Evolutionary conservation across 2,888 invertebrate genomes (phyloP).

Genomic region (Patella ulyssiponensis): DNA sequence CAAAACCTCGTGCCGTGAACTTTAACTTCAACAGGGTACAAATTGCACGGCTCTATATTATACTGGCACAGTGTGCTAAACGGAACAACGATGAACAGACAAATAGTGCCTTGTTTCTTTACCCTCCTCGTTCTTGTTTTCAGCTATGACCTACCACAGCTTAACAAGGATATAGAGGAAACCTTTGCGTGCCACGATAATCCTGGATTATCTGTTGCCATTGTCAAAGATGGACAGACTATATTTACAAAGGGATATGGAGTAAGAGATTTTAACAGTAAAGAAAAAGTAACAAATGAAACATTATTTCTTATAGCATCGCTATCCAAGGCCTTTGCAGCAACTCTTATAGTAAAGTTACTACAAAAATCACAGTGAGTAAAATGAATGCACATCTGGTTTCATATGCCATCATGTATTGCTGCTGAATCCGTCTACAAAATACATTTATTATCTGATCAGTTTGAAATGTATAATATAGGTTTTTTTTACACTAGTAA

Average conservation of each 20-base stretch:
- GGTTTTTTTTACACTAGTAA: too few species aligned
- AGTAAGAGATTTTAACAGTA: conserved; percentile 27
- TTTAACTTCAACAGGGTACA: too few species aligned
- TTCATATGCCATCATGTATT: too few species aligned
- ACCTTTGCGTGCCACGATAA: conserved; percentile 32
- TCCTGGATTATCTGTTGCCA: conserved; percentile 42
- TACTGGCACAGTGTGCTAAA: too few species aligned
- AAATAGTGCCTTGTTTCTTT: too few species aligned
- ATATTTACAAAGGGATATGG: conserved; percentile 44
- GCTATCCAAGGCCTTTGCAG: conserved; percentile 49
- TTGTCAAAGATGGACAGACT: conserved; percentile 42
- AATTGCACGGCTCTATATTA: too few species aligned
- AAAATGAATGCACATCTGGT: not conserved
- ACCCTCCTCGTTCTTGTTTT: too few species aligned
- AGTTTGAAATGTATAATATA: too few species aligned
- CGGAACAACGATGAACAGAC: too few species aligned
- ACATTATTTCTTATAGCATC: conserved; percentile 52
- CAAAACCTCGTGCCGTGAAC: too few species aligned
- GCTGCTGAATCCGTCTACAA: too few species aligned
- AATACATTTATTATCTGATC: too few species aligned
- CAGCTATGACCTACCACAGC: not conserved
- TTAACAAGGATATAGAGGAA: conserved; percentile 6
- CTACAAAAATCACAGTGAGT: conserved; percentile 22
- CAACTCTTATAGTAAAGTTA: conserved; percentile 44
- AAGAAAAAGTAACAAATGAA: conserved; percentile 42